Conservation (phyloP, 2,113 vertebrate genomes). For the Gulo gulo region DNA sequence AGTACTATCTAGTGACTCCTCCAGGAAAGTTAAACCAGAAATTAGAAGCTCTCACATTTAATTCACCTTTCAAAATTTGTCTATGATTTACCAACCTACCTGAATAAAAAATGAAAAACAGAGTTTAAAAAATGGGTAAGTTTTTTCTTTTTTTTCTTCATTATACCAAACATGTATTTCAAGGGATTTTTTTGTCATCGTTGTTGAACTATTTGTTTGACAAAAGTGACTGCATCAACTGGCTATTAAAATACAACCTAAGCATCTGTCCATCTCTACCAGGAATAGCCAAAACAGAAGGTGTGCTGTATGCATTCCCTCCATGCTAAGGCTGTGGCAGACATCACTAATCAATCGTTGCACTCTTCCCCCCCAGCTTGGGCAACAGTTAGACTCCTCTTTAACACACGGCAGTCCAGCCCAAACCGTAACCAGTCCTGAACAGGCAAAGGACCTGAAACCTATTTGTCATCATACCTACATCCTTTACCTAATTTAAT, state of each 20-base stretch:
- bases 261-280: background rate
- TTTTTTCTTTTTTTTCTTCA: background rate
- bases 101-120: conserved; percentile 28
- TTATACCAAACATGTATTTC: background rate
- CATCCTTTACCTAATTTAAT: conserved; percentile 10
- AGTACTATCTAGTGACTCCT: background rate
- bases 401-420: background rate
- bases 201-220: conserved; percentile 1
- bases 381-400: background rate
- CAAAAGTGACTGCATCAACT: background rate
- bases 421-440: background rate
- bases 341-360: background rate
- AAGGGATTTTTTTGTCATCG: background rate
- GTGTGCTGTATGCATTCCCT: too few relatives aligned
- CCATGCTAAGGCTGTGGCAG: background rate
- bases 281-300: background rate
- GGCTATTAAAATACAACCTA: background rate
- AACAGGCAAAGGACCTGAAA: background rate
- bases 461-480: background rate
- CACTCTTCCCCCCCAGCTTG: background rate
- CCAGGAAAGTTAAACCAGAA: background rate
- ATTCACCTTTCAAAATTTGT: conserved; percentile 48
- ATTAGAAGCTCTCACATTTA: conserved; percentile 12
- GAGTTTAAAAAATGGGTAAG: background rate
- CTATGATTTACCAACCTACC: background rate